These are phyloP conservation scores for Drosophila colorata DNA, from an alignment of 2,888 invertebrate genomes.

Conservation along the genomic window DNA sequence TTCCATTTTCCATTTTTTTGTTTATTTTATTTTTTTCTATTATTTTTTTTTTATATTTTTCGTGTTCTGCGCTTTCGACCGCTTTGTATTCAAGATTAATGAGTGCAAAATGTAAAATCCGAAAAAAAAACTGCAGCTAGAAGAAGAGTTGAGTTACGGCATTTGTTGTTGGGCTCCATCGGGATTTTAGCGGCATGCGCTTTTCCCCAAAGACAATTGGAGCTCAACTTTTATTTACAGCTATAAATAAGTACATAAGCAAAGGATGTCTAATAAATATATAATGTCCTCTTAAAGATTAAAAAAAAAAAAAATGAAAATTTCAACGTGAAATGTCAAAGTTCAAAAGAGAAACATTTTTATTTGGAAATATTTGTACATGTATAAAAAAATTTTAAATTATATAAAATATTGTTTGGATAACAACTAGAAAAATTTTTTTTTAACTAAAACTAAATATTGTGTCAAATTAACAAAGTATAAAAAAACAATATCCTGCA, in stretches of 20 bases:
- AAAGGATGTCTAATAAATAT: conserved; percentile 6
- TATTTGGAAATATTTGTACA: no score
- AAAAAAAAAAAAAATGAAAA: background rate
- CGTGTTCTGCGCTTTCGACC: conserved; percentile 50
- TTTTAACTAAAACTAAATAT: no score
- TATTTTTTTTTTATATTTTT: conserved; percentile 21
- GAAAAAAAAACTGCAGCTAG: conserved; percentile 4
- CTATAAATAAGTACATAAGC: conserved; percentile 19
- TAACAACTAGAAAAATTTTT: no score
- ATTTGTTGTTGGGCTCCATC: background rate
- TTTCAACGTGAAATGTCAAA: background rate
- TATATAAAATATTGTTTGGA: no score
- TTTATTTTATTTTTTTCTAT: conserved; percentile 25
- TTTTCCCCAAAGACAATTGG: conserved; percentile 35
- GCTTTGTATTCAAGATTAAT: conserved; percentile 63
- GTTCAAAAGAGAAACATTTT: background rate
- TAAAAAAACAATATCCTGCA: no score
- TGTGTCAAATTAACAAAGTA: no score
- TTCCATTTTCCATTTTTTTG: conserved; percentile 5
- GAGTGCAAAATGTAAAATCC: conserved; percentile 45
- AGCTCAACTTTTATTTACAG: conserved; percentile 42
- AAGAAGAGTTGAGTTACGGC: conserved; percentile 30
- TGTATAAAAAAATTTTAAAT: no score
- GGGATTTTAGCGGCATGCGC: conserved; percentile 16
- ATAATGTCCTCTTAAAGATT: conserved; percentile 1